These are phyloP conservation scores for Pardalotus punctatus DNA, from an alignment of 2,113 vertebrate species.

Conservation along the genomic window DNA sequence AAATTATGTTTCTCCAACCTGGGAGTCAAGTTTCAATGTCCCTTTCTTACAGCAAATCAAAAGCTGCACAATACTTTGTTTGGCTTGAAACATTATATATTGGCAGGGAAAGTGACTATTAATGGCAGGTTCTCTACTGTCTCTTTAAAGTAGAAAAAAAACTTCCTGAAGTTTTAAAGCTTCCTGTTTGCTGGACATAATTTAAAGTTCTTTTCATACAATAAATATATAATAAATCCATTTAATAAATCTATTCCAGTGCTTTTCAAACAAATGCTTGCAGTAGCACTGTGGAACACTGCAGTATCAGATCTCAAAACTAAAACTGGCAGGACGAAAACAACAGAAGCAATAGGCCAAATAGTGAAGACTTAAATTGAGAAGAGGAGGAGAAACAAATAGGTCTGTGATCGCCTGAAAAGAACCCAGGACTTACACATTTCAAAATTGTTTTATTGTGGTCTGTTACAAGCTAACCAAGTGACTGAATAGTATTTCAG, in stretches of 20 bases:
- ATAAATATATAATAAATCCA: not conserved
- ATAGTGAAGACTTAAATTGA: not conserved
- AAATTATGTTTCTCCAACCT: not conserved
- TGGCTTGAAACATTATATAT: not conserved
- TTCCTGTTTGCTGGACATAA: not conserved
- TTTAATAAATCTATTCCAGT: not conserved
- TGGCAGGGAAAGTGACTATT: not conserved
- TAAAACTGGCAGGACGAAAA: not conserved
- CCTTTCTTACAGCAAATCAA: not conserved
- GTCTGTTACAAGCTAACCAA: not conserved
- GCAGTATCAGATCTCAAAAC: not conserved
- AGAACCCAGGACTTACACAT: not conserved
- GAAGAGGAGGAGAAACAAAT: not conserved
- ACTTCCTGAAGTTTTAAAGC: not conserved
- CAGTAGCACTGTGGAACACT: not conserved
- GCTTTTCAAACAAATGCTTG: not conserved
- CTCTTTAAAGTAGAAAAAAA: not conserved
- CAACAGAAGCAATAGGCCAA: not conserved
- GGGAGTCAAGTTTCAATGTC: not conserved
- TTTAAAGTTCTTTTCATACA: not conserved
- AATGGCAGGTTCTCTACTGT: not conserved
- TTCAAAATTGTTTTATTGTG: not conserved
- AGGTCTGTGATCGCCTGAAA: not conserved
- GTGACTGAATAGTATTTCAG: not conserved
- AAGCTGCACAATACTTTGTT: not conserved